Conservation (phyloP, 2,113 vertebrate genomes). For the Oncorhynchus gorbuscha region DNA sequence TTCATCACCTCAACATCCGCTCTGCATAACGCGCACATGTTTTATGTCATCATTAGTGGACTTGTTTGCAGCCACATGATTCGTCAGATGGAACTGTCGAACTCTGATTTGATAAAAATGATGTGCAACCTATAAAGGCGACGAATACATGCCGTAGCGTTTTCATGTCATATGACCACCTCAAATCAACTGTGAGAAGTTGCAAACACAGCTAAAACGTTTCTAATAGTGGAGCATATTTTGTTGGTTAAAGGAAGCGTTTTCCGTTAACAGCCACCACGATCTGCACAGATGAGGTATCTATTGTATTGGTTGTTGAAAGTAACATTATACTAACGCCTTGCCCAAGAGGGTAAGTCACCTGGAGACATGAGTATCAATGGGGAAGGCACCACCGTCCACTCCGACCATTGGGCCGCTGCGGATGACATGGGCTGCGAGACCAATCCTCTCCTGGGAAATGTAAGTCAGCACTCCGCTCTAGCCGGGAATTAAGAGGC, state of each 20-base stretch:
- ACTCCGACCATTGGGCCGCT: background rate
- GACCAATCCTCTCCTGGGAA: constrained; percentile 60
- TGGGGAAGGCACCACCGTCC: background rate
- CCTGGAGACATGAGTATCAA: constrained; percentile 46
- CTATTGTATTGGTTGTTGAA: background rate
- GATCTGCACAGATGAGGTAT: background rate
- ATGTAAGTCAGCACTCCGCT: constrained; percentile 69
- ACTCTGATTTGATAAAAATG: too few relatives aligned
- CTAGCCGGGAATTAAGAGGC: background rate
- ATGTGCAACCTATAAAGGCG: too few relatives aligned
- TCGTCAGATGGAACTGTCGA: constrained; percentile 36
- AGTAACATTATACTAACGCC: too few relatives aligned
- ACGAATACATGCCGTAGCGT: too few relatives aligned
- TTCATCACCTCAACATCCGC: constrained; percentile 66
- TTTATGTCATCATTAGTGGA: constrained; percentile 53
- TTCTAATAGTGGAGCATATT: background rate
- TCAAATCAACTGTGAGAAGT: constrained; percentile 4
- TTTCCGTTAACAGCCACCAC: background rate
- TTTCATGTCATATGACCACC: constrained; percentile 16
- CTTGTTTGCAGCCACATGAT: constrained; percentile 42
- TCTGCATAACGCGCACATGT: constrained; percentile 24
- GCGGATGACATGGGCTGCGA: constrained; percentile 20
- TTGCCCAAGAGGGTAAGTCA: background rate
- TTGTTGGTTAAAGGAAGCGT: background rate
- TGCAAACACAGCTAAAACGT: background rate